Conservation (phyloP, 2,113 vertebrate species). For the Caranx ignobilis region DNA sequence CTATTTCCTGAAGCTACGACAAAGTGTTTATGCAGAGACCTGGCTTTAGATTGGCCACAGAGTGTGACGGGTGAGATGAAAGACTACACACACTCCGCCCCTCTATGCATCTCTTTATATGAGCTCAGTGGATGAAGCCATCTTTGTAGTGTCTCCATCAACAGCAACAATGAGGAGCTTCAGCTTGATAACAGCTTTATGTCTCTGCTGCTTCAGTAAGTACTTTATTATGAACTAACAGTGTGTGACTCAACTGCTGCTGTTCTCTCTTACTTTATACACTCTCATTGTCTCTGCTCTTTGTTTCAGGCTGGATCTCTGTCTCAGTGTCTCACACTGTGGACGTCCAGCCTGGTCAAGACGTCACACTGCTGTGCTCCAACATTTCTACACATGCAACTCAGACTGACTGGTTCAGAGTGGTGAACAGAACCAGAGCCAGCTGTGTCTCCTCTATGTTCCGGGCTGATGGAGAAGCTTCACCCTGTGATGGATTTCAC, state of each 20-base stretch:
- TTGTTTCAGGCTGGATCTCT: slow-evolving; percentile 27
- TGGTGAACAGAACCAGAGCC: neutral
- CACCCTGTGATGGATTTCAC: slow-evolving; percentile 6
- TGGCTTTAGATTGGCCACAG: neutral
- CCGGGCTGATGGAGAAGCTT: accelerated
- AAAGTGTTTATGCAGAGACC: no score
- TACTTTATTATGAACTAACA: neutral
- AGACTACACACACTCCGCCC: neutral
- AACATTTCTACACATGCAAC: neutral
- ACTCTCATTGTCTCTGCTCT: neutral
- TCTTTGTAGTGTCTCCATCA: neutral
- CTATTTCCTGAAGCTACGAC: no score
- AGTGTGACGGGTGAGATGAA: neutral
- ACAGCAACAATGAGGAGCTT: neutral
- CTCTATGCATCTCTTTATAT: neutral
- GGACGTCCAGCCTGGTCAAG: accelerated
- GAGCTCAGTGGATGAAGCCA: neutral
- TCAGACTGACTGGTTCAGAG: slow-evolving; percentile 1
- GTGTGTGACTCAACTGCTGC: neutral
- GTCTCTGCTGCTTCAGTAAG: slow-evolving; percentile 2
- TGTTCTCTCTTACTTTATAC: neutral
- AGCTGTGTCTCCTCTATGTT: neutral
- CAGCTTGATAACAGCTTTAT: slow-evolving; percentile 8
- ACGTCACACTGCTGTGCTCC: slow-evolving; percentile 4
- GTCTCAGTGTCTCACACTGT: slow-evolving; percentile 5